A percentile compares a stretch with the other conserved stretches of the same genome.
phyloP scores from a whole-genome alignment of 2,888 invertebrate genomes.

The Phrixothrix hirtus region DNA sequence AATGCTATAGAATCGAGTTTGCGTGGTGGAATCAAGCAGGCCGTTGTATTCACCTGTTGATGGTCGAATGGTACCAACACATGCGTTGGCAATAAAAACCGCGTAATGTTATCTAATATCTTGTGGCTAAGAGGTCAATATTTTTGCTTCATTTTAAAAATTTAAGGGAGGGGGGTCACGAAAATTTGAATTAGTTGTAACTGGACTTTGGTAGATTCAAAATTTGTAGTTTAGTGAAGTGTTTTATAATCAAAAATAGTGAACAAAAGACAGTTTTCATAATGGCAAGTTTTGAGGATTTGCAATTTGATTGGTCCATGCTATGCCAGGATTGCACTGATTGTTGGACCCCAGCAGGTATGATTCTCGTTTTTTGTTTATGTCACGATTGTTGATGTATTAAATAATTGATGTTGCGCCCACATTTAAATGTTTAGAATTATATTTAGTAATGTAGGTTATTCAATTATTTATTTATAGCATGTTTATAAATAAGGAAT shows the following conservation, averaged over 20 bases:
- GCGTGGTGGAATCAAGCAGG: constrained; percentile 13
- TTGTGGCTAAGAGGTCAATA: not conserved
- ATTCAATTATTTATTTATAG: too few relatives aligned
- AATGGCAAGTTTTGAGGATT: constrained; percentile 69
- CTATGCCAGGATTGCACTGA: constrained; percentile 66
- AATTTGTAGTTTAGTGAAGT: constrained; percentile 10
- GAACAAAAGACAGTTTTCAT: not conserved
- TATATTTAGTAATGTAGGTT: too few relatives aligned
- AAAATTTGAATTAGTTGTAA: constrained; percentile 8
- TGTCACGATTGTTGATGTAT: not conserved
- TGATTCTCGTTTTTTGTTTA: constrained; percentile 38
- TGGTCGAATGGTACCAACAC: constrained; percentile 6
- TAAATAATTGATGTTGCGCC: not conserved
- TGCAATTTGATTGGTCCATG: constrained; percentile 68
- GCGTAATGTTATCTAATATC: constrained; percentile 5
- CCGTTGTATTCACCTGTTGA: constrained; percentile 25
- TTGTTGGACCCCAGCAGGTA: constrained; percentile 67
- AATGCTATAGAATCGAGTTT: constrained; percentile 31
- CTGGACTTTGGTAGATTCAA: constrained; percentile 2
- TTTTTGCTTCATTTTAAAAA: not conserved
- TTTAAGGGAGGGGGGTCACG: constrained; percentile 1
- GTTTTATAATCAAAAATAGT: not conserved
- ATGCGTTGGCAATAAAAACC: constrained; percentile 1
- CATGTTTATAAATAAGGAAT: not conserved
- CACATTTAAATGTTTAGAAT: not conserved